Evolutionary conservation across 2,797 vertebrate genomes (phyloP), one percentile per base, ranked within the genome.

Genomic region (Poeciliopsis gracilis): DNA sequence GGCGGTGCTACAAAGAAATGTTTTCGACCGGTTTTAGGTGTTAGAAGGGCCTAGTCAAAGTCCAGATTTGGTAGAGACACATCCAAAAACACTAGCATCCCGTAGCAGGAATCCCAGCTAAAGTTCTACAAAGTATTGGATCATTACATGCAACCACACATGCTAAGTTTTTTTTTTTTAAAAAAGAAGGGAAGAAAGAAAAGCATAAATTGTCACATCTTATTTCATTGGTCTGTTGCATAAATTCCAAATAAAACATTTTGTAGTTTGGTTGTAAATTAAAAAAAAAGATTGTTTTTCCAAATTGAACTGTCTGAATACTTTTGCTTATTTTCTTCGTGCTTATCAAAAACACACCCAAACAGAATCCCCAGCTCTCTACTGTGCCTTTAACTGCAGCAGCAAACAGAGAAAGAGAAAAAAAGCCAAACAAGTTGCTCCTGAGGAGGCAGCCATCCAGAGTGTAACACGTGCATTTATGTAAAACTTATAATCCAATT

Each of bases 401-500:
- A 84, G 80, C 83, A 88, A 87, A 87, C 70, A 55, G 23, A 79
- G 57, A 57, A 28, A 79, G 4, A n/a, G 53, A 66, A 28, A 66
- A 47, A 16, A 79, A 25, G 20, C 74, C 74, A 73, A 90, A 86
- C 84, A 88, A 80, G 83, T 86, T 82, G 81, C 82, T 92, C 86
- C 84, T 88, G 77, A 90, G 86, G 82, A 89, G 82, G 85, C 86
- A 89, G n/a, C 73, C 80, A 87, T 81, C 88, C 89, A 84, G 82
- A 88, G 79, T 90, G 84, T 88, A 85, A 88, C 90, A 80, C 86
- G 86, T 92, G 85, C 90, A 81, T 93, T 94, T 93, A 94, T 94
- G 92, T 94, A 89, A 91, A 94, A 94, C 77, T 84, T 91, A 90
- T 92, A 91, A 92, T 94, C 91, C 91, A 94, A 94, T 94, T 94